Conservation (phyloP, 2,888 invertebrate species). For the Stramonita haemastoma region DNA sequence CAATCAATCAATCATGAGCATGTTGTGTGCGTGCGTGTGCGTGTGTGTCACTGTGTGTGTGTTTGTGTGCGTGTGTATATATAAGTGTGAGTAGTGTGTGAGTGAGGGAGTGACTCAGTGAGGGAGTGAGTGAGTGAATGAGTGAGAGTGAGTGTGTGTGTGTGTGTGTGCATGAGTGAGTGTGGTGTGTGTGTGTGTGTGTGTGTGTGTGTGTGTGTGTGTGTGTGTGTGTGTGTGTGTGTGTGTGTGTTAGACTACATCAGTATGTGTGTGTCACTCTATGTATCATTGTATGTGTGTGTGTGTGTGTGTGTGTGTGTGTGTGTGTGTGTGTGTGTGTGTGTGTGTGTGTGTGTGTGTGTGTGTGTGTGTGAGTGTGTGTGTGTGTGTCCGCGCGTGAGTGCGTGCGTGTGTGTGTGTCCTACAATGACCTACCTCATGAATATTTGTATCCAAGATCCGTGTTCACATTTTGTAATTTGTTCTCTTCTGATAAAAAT, state of each 20-base stretch:
- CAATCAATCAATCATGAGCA: too few species aligned
- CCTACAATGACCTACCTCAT: too few species aligned
- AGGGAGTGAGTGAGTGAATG: too few species aligned
- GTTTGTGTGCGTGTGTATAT: neutral
- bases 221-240: neutral
- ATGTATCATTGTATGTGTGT: neutral
- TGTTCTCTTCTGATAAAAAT: too few species aligned
- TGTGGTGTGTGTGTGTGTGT: conserved; percentile 18
- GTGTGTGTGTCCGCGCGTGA: too few species aligned
- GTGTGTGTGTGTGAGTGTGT: too few species aligned
- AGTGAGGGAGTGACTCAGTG: too few species aligned
- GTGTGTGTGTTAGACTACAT: neutral
- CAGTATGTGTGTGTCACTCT: neutral
- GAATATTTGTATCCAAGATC: too few species aligned
- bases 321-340: neutral
- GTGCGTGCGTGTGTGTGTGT: too few species aligned
- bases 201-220: conserved; percentile 19
- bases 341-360: neutral
- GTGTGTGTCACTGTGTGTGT: neutral
- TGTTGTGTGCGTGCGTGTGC: neutral
- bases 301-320: conserved; percentile 3
- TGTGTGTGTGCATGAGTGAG: neutral
- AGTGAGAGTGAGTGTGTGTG: neutral
- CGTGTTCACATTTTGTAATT: too few species aligned
- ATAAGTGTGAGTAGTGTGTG: too few species aligned